A percentile compares a stretch with the other conserved stretches of the same genome.
Conservation (phyloP, 2,113 vertebrate species). For the Pseudopipra pipra region DNA sequence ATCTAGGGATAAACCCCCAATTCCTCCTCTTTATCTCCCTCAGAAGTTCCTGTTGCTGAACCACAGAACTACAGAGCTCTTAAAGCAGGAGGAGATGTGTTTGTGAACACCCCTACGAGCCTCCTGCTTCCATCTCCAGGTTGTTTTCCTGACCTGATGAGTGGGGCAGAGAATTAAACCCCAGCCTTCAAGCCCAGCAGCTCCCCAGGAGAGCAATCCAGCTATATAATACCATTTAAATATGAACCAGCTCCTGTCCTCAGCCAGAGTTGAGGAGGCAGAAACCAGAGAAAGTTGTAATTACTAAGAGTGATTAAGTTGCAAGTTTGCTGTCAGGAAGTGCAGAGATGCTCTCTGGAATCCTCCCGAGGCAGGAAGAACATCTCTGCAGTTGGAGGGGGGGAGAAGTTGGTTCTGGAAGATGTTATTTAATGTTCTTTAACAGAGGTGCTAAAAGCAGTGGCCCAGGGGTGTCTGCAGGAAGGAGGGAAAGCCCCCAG, state of each 20-base stretch:
- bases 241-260: conserved; percentile 64
- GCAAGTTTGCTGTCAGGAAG: conserved; percentile 26
- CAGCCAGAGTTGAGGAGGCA: background rate
- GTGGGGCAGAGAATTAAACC: conserved; percentile 65
- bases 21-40: background rate
- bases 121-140: background rate
- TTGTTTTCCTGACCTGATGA: conserved; percentile 61
- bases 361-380: background rate
- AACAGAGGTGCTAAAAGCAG: background rate
- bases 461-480: background rate
- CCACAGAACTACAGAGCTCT: rapidly evolving
- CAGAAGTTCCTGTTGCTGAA: background rate
- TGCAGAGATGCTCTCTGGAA: background rate
- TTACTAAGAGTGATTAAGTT: conserved; percentile 66
- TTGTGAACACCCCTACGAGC: background rate
- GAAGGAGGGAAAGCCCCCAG: background rate
- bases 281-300: conserved; percentile 46
- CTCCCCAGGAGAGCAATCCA: conserved; percentile 52
- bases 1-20: background rate
- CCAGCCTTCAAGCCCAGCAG: conserved; percentile 28
- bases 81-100: background rate
- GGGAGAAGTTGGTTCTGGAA: background rate
- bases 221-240: conserved; percentile 55
- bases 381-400: rapidly evolving
- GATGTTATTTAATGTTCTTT: background rate